These are phyloP conservation scores for Mormyrops attenuatus DNA, from an alignment of 2,797 vertebrate species.

Conservation along the genomic window DNA sequence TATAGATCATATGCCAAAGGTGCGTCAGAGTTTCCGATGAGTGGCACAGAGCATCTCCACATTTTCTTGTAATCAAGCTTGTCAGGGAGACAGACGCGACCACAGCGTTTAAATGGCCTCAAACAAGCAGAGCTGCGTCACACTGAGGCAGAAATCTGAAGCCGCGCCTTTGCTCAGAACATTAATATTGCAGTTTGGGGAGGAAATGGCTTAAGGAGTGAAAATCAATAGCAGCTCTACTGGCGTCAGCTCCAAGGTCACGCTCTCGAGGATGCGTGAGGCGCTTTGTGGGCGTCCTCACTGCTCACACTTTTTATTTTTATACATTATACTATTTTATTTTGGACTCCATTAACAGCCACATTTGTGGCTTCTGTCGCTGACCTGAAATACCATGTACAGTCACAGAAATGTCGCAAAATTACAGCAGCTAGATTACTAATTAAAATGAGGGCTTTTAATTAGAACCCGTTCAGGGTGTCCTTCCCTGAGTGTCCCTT, in stretches of 20 bases:
- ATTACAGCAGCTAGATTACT: neutral
- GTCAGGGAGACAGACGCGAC: slow-evolving; percentile 73
- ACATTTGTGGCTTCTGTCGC: neutral
- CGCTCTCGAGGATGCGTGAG: neutral
- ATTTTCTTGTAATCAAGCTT: slow-evolving; percentile 68
- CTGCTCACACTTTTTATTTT: neutral
- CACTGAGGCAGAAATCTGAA: neutral
- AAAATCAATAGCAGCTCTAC: neutral
- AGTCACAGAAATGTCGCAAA: neutral
- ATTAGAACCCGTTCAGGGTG: neutral
- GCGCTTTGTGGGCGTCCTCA: neutral
- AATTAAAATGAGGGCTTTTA: neutral
- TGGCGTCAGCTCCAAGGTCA: neutral
- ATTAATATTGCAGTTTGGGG: slow-evolving; percentile 3
- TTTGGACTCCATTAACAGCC: neutral
- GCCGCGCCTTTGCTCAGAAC: neutral
- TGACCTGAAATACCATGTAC: neutral
- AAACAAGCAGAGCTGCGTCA: slow-evolving; percentile 47
- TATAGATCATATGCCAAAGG: slow-evolving; percentile 54
- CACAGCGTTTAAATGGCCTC: slow-evolving; percentile 60
- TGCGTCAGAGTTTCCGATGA: slow-evolving; percentile 63
- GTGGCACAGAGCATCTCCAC: slow-evolving; percentile 65
- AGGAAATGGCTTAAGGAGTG: slow-evolving; percentile 12
- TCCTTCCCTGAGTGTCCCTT: no score
- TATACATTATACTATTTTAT: neutral